These are phyloP conservation scores for Lindbergichthys nudifrons DNA, from an alignment of 2,797 vertebrate species.

Conservation along the genomic window DNA sequence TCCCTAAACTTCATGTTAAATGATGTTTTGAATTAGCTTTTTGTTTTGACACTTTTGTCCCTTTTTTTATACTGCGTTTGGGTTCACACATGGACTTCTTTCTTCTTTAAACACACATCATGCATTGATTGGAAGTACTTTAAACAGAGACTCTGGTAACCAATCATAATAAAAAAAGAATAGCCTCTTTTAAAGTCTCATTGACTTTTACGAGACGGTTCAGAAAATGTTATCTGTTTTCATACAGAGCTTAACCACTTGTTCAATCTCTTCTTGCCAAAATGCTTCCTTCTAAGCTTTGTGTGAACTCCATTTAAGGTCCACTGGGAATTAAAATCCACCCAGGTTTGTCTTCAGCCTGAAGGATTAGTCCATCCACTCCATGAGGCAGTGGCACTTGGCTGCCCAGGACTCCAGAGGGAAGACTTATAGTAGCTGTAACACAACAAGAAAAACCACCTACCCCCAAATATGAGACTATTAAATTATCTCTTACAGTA, in stretches of 20 bases:
- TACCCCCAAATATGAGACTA: constrained; percentile 16
- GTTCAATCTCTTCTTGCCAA: background rate
- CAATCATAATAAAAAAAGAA: background rate
- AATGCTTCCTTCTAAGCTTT: constrained; percentile 1
- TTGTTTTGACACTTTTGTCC: too few species aligned
- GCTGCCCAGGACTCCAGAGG: constrained; percentile 30
- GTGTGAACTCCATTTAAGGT: constrained; percentile 18
- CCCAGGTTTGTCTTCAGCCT: constrained; percentile 25
- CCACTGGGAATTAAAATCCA: constrained; percentile 38
- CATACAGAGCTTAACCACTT: background rate
- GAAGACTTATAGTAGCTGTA: background rate
- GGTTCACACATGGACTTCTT: background rate
- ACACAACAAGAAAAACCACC: constrained; percentile 15
- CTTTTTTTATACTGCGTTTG: too few species aligned
- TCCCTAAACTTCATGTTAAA: too few species aligned
- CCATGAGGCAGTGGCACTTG: constrained; percentile 31
- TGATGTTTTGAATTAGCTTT: too few species aligned
- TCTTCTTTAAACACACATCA: background rate
- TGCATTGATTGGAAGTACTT: background rate
- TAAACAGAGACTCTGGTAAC: background rate
- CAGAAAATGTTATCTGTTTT: constrained; percentile 7
- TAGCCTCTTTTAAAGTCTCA: background rate
- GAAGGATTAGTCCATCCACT: constrained; percentile 54
- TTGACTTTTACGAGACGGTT: background rate
- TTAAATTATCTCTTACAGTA: constrained; percentile 24